Conservation (phyloP, 2,888 invertebrate genomes). For the Acleris cristana region DNA sequence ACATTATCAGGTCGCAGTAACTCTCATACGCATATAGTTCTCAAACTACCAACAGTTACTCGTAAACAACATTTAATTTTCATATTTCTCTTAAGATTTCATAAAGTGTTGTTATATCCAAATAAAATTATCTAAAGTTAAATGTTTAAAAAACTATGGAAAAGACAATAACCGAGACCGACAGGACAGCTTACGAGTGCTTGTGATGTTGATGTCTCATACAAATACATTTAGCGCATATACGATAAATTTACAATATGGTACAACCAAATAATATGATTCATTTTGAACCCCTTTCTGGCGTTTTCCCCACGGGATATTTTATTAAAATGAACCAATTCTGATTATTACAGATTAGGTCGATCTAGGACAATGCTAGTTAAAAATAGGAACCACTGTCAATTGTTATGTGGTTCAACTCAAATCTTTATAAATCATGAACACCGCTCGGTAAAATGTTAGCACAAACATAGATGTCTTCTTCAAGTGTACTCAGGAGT, state of each 20-base stretch:
- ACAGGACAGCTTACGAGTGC: slow-evolving; percentile 2
- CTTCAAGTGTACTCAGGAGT: slow-evolving; percentile 4
- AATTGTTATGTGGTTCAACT: slow-evolving; percentile 1
- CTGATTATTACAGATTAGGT: slow-evolving; percentile 12
- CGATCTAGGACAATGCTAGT: slow-evolving; percentile 4
- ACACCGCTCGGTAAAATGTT: not conserved
- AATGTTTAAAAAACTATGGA: slow-evolving; percentile 40
- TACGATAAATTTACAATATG: not conserved
- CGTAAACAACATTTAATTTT: slow-evolving; percentile 45
- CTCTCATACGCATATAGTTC: slow-evolving; percentile 45
- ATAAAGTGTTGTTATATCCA: slow-evolving; percentile 28
- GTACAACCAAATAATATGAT: slow-evolving; percentile 5
- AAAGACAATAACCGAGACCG: slow-evolving; percentile 23
- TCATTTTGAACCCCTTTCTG: not conserved
- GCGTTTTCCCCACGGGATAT: slow-evolving; percentile 22
- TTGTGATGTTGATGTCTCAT: slow-evolving; percentile 3
- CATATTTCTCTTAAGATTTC: slow-evolving; percentile 44
- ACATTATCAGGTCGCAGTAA: slow-evolving; percentile 66
- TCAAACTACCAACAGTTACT: slow-evolving; percentile 48
- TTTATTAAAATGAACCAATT: slow-evolving; percentile 7
- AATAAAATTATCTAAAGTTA: slow-evolving; percentile 43
- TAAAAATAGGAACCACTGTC: slow-evolving; percentile 3
- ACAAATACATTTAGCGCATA: not conserved
- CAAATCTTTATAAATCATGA: not conserved
- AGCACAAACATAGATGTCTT: slow-evolving; percentile 10